A percentile compares a stretch with the other conserved stretches of the same genome.
Conservation (phyloP, 2,797 vertebrate genomes). For the Spinibarbus caldwelli region DNA sequence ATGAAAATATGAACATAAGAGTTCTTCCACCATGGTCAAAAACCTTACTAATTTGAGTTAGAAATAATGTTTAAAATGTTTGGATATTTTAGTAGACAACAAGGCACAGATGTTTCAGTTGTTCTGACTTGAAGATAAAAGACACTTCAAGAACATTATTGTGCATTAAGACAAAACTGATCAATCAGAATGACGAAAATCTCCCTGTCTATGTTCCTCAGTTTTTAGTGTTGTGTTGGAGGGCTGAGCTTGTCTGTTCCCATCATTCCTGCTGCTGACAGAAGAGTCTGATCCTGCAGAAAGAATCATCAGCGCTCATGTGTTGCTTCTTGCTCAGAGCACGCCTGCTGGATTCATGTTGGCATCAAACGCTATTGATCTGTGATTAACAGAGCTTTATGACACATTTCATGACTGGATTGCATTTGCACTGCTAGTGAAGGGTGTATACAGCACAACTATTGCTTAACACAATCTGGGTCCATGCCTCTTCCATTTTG, state of each 20-base stretch:
- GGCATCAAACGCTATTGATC: not conserved
- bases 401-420: not conserved
- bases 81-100: not conserved
- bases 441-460: not conserved
- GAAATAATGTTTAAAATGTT: not conserved
- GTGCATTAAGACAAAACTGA: not conserved
- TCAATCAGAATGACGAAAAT: no score
- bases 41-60: not conserved
- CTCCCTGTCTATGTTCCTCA: not conserved
- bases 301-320: not conserved
- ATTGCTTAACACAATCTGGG: not conserved
- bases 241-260: not conserved
- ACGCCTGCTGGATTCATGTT: not conserved
- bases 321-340: not conserved
- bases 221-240: not conserved
- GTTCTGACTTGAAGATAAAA: not conserved
- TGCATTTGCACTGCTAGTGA: not conserved
- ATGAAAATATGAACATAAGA: no score
- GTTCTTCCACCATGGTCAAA: not conserved
- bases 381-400: not conserved
- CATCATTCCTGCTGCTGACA: constrained; percentile 11
- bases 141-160: not conserved
- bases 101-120: not conserved
- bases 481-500: not conserved
- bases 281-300: constrained; percentile 66